phyloP scores from a whole-genome alignment of 2,797 vertebrate species.

The Chrosomus eos region DNA sequence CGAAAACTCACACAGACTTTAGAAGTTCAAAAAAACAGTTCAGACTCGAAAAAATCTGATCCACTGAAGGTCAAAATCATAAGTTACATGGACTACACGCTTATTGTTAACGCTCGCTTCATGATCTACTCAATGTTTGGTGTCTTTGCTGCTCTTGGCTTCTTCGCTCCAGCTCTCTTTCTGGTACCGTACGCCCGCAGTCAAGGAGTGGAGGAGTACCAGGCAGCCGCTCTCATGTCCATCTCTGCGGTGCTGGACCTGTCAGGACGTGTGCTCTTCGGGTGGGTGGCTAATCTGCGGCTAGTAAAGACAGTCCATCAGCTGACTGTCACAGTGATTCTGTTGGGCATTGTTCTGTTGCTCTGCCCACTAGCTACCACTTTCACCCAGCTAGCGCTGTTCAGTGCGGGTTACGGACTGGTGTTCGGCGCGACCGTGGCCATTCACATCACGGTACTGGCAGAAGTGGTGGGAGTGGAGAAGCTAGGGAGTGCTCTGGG shows the following conservation, averaged over 20 bases:
- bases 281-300: constrained; percentile 79
- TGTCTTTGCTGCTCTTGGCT: constrained; percentile 78
- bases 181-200: constrained; percentile 78
- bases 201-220: constrained; percentile 74
- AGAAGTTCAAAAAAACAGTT: background rate
- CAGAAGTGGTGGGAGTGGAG: constrained; percentile 75
- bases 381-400: constrained; percentile 71
- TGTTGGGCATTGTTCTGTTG: constrained; percentile 74
- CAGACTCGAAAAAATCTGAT: background rate
- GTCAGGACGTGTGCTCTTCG: constrained; percentile 74
- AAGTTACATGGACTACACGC: constrained; percentile 70
- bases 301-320: constrained; percentile 73
- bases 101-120: constrained; percentile 68
- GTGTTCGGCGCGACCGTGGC: constrained; percentile 74
- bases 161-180: constrained; percentile 78
- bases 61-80: constrained; percentile 51
- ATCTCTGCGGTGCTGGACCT: constrained; percentile 75
- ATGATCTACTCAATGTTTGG: constrained; percentile 79
- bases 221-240: constrained; percentile 77
- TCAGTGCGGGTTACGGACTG: constrained; percentile 75
- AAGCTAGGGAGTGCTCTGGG: constrained; percentile 77
- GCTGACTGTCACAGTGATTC: constrained; percentile 68
- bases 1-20: background rate
- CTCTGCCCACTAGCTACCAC: constrained; percentile 74
- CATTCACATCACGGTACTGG: constrained; percentile 79